Evolutionary conservation across 2,113 vertebrate genomes (phyloP), one percentile per base, ranked within the genome.

Genomic region (Planiliza haematocheilus): DNA sequence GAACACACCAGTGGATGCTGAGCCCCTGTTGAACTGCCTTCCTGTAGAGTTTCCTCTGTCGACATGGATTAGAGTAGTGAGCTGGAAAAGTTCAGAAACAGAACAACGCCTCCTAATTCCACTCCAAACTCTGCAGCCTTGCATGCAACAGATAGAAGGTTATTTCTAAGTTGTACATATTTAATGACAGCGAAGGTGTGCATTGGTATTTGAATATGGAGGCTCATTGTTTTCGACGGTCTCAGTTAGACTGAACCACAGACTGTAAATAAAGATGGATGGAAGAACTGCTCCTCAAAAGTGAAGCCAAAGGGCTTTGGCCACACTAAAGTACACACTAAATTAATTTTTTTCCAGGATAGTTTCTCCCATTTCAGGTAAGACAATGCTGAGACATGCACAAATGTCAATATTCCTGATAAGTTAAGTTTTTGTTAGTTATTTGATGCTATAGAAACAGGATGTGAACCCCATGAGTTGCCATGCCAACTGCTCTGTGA

Each of bases 101-200:
- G 70, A 79, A 68, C 69, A 85, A 81, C 85, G 74, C 74, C 76
- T 68, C 77, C 75, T 65, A 45, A 63, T 21, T 8, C 53, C 43
- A 30, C 70, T 58, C 52, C 55, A 70, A 76, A 83, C 79, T 59
- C 78, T 60, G 70, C 84, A 82, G 49, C 52, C 84, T 86, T 74
- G 85, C 83, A 88, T 83, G 42, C 64, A 73, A 74, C 74, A 84
- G 66, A 81, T 59, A 48, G 65, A 59, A n/a, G 51, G 24, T 41
- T 62, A 76, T 78, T 89, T 88, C 72, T 24, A 58, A 52, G 62
- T 83, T 58, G 74, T 87, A 62, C 82, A 91, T 88, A 89, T 90
- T 92, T 89, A 90, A 89, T 81, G 65, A 42, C 42, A 75, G 50
- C 71, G 43, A 60, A 74, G 78, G 73, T 79, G 63, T 60, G 79